Evolutionary conservation across 2,797 vertebrate species (phyloP), one percentile per base, ranked within the genome.

Genomic region (Nannoperca obscura): DNA sequence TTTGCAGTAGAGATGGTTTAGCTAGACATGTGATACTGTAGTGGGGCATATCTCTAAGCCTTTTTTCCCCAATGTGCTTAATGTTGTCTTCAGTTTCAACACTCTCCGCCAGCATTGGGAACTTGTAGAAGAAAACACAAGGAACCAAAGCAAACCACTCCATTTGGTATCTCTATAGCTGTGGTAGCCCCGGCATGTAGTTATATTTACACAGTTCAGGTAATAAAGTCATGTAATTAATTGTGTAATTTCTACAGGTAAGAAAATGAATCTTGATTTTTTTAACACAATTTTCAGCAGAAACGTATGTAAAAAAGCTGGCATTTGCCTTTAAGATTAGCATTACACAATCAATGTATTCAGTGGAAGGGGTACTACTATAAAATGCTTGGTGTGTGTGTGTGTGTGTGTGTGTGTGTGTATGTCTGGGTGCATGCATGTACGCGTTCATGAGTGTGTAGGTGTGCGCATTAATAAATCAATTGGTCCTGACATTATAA

Each of bases 401-500:
- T 46, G 13, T 71, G 61, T 50, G 61, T 50, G 32, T 44, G 74
- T 67, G 64, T 32, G 32, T 32, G 34, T 74, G 7, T 52, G 7
- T 46, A 17, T 71, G 61, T 50, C 3, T 63, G 34, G 36, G 36
- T 72, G 66, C 14, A 1, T 5, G 49, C 34, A 9, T 40, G 40
- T 2, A 10, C 1, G 11, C 0, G 10, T 54, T n/a, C 24, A 14
- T 0, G 11, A 1, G 71, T 58, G 65, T 70, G 71, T n/a, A 58
- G 55, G 76, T 63, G 69, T 30, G 57, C 22, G 34, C 20, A 52
- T 22, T 65, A 44, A 74, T 80, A 88, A 86, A 88, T 89, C 84
- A 82, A 60, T 79, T 83, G 57, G 11, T 81, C 71, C 71, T 81
- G 91, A 85, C 86, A 87, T 83, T 72, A 77, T 88, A 90, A 84